Evolutionary conservation across 2,888 invertebrate genomes (phyloP).

Genomic region (Muscina levida): DNA sequence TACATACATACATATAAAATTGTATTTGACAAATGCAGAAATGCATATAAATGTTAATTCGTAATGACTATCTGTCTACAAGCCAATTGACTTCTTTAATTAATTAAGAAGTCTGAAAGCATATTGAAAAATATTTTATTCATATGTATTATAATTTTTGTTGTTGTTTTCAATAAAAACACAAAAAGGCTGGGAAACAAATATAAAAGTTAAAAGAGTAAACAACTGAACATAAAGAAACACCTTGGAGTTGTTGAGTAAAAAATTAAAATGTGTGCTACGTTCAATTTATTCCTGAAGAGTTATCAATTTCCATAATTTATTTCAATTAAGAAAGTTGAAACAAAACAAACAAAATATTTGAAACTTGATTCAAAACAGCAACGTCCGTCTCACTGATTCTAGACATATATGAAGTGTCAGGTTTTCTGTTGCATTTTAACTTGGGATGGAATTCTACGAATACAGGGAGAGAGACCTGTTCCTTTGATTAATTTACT

Average conservation of each 20-base stretch:
- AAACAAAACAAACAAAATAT: background rate
- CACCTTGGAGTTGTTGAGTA: conserved; percentile 29
- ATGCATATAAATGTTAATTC: conserved; percentile 21
- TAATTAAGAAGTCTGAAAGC: conserved; percentile 74
- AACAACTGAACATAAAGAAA: conserved; percentile 6
- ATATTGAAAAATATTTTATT: conserved; percentile 69
- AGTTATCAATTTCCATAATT: conserved; percentile 57
- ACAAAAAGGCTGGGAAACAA: conserved; percentile 25
- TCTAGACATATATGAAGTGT: conserved; percentile 4
- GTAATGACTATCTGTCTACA: background rate
- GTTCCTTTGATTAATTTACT: conserved; percentile 32
- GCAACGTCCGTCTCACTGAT: background rate
- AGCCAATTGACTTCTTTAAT: conserved; percentile 23
- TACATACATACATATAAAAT: too few species aligned
- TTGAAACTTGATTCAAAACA: conserved; percentile 8
- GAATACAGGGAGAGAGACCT: conserved; percentile 40
- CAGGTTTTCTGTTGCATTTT: conserved; percentile 22
- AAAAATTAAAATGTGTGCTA: conserved; percentile 74
- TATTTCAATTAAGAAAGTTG: conserved; percentile 18
- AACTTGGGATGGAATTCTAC: conserved; percentile 19
- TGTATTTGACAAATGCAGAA: too few species aligned
- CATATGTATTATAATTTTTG: conserved; percentile 25
- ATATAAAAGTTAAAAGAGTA: background rate
- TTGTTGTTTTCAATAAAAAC: conserved; percentile 2
- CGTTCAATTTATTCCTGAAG: conserved; percentile 39